A percentile compares a stretch with the other conserved stretches of the same genome.
These are phyloP conservation scores for Spilosoma lubricipeda DNA, from an alignment of 2,888 invertebrate species.

Conservation along the genomic window DNA sequence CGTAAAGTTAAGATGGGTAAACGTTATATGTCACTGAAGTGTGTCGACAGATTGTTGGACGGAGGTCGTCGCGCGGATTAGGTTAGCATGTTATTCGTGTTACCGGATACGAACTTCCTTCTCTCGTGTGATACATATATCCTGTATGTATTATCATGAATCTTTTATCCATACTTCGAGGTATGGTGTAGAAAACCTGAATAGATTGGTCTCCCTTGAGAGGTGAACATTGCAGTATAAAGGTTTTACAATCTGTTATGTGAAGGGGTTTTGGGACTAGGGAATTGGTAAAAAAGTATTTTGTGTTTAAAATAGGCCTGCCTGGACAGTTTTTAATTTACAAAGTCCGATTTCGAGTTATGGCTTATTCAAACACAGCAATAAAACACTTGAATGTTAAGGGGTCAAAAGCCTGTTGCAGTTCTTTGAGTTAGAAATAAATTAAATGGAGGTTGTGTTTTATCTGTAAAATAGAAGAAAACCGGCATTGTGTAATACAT, in stretches of 20 bases:
- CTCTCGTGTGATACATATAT: background rate
- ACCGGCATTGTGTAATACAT: too few relatives aligned
- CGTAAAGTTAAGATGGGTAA: background rate
- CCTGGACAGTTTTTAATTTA: too few relatives aligned
- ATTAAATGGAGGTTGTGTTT: too few relatives aligned
- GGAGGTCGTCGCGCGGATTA: background rate
- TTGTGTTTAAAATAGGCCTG: too few relatives aligned
- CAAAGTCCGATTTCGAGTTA: too few relatives aligned
- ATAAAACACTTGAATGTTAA: too few relatives aligned
- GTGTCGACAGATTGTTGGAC: background rate
- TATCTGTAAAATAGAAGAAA: too few relatives aligned
- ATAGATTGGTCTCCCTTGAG: too few relatives aligned
- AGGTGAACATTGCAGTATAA: background rate
- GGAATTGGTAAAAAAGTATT: too few relatives aligned
- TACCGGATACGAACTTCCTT: background rate
- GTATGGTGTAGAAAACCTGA: background rate
- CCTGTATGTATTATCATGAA: background rate
- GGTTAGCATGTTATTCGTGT: background rate
- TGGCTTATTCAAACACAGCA: too few relatives aligned
- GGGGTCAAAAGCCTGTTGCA: too few relatives aligned
- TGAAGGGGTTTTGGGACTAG: background rate
- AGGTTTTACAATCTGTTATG: background rate
- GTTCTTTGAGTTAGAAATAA: too few relatives aligned
- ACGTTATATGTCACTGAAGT: background rate
- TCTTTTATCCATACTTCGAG: background rate